Conservation (phyloP, 2,888 invertebrate genomes). For the Harpagoxenus sublaevis region DNA sequence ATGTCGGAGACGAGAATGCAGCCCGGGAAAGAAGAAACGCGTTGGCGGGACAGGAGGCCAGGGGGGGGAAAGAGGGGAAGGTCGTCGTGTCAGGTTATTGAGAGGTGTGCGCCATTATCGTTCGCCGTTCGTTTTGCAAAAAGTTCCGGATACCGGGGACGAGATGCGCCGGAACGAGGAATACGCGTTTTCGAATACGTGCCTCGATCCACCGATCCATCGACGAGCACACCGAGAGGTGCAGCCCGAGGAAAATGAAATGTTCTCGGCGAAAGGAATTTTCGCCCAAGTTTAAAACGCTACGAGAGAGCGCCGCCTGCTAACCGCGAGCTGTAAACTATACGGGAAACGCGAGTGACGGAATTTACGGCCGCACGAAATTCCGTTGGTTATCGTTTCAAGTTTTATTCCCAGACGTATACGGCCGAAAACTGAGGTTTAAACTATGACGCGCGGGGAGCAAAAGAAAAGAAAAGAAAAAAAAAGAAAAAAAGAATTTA, state of each 20-base stretch:
- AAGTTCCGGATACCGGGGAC: slow-evolving; percentile 32
- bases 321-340: slow-evolving; percentile 31
- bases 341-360: not conserved
- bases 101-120: slow-evolving; percentile 53
- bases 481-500: not conserved
- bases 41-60: not conserved
- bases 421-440: slow-evolving; percentile 21
- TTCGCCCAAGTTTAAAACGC: slow-evolving; percentile 27
- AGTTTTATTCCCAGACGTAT: slow-evolving; percentile 33
- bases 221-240: not conserved
- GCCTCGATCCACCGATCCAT: slow-evolving; percentile 18
- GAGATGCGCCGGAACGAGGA: slow-evolving; percentile 43
- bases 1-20: slow-evolving; percentile 55
- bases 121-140: slow-evolving; percentile 36
- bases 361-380: slow-evolving; percentile 29
- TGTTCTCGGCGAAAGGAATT: slow-evolving; percentile 34
- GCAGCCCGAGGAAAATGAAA: slow-evolving; percentile 26
- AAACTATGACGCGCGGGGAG: slow-evolving; percentile 2
- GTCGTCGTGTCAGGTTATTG: slow-evolving; percentile 50
- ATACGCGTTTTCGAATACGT: slow-evolving; percentile 44
- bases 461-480: not conserved
- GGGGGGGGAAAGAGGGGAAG: slow-evolving; percentile 32
- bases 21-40: slow-evolving; percentile 39
- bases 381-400: slow-evolving; percentile 17
- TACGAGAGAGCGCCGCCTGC: not conserved